These are phyloP conservation scores for Leucosticte australis DNA, from an alignment of 2,113 vertebrate species.

Conservation along the genomic window DNA sequence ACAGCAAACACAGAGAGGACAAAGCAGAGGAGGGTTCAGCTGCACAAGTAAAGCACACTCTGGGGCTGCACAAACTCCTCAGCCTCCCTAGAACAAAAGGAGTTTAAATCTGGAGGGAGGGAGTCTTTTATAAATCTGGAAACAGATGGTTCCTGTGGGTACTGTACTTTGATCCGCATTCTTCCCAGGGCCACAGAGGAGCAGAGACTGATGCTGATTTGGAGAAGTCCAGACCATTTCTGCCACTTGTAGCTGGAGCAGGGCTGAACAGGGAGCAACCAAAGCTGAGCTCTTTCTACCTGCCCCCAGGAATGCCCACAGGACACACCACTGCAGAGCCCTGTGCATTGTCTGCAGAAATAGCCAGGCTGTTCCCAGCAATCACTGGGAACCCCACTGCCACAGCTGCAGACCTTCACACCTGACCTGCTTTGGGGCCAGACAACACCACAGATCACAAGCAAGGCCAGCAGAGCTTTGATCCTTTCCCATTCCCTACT, in stretches of 20 bases:
- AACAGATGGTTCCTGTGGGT: background rate
- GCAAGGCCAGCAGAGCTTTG: background rate
- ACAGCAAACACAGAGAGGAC: constrained; percentile 15
- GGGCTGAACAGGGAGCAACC: background rate
- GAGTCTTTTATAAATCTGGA: background rate
- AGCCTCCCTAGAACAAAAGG: background rate
- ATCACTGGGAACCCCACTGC: background rate
- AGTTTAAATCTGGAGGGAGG: background rate
- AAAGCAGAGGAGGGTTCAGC: background rate
- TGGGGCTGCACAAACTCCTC: background rate
- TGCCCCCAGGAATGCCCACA: background rate
- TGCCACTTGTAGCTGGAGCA: background rate
- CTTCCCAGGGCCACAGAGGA: background rate
- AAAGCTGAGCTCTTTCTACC: background rate
- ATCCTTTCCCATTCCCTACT: background rate
- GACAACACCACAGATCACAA: background rate
- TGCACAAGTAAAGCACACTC: background rate
- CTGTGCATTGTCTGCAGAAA: fast-evolving
- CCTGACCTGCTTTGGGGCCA: background rate
- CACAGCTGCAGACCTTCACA: background rate
- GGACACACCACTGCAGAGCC: background rate
- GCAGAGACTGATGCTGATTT: background rate
- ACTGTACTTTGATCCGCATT: background rate
- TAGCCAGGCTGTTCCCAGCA: background rate
- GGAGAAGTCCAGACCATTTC: background rate